A percentile compares a stretch with the other conserved stretches of the same genome.
Evolutionary conservation across 2,888 invertebrate genomes (phyloP).

Genomic region (Parthenolecanium corni): DNA sequence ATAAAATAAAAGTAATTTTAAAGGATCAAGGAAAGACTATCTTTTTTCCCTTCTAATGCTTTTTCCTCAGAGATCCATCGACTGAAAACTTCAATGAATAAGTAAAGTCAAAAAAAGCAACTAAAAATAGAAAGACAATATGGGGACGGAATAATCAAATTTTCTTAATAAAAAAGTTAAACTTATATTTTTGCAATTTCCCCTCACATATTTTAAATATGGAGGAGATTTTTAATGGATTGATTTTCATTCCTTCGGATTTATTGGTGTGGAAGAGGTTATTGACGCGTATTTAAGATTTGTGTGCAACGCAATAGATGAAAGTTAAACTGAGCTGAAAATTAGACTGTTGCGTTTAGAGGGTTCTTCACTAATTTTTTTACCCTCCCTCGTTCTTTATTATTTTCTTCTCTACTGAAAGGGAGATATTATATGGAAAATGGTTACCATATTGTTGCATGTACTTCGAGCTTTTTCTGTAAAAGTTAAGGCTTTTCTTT

Average conservation of each 20-base stretch:
- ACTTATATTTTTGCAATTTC: background rate
- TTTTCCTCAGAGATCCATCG: background rate
- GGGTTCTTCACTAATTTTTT: too few species aligned
- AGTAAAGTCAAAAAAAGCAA: background rate
- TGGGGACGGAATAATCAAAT: background rate
- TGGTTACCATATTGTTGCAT: too few species aligned
- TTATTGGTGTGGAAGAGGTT: background rate
- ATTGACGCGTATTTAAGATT: conserved; percentile 1
- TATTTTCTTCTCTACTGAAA: too few species aligned
- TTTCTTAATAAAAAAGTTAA: background rate
- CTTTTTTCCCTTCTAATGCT: background rate
- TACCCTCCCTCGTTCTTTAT: too few species aligned
- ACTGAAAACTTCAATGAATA: background rate
- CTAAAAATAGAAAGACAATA: background rate
- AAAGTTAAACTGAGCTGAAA: too few species aligned
- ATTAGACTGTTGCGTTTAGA: too few species aligned
- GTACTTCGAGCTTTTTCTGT: too few species aligned
- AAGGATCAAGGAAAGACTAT: conserved; percentile 8
- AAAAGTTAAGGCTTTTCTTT: too few species aligned
- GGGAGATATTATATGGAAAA: too few species aligned
- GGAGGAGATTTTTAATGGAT: background rate
- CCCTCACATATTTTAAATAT: background rate
- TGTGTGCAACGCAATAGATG: background rate
- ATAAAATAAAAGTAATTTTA: conserved; percentile 15
- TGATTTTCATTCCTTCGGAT: too few species aligned